Evolutionary conservation across 1,140 invertebrate genomes (phyloP).

Genomic region (Planococcus citri): DNA sequence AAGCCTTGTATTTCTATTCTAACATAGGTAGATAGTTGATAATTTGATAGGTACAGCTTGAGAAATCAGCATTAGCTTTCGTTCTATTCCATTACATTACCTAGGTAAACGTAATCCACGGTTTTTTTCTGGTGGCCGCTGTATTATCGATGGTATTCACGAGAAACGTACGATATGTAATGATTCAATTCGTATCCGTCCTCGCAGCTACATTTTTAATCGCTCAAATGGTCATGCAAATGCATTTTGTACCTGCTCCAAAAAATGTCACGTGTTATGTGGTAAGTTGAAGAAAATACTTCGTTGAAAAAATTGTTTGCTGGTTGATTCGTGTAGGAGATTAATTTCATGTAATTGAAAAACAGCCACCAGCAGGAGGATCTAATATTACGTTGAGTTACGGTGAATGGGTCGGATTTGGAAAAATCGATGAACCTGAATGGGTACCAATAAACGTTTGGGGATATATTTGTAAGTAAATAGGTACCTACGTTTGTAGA

Average conservation of each 20-base stretch:
- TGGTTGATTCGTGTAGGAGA: neutral
- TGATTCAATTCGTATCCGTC: constrained; percentile 63
- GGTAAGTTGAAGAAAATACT: constrained; percentile 25
- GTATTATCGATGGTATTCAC: constrained; percentile 58
- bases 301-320: constrained; percentile 49
- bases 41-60: neutral
- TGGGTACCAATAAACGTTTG: constrained; percentile 56
- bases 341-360: neutral
- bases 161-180: constrained; percentile 49
- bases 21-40: neutral
- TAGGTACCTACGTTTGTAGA: no score
- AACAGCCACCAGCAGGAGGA: neutral
- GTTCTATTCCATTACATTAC: constrained; percentile 30
- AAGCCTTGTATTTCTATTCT: neutral
- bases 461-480: constrained; percentile 55
- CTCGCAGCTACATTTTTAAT: constrained; percentile 73
- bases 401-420: constrained; percentile 79
- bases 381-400: neutral
- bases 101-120: constrained; percentile 67
- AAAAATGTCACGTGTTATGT: constrained; percentile 69
- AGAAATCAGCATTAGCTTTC: no score
- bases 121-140: constrained; percentile 64
- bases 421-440: constrained; percentile 47
- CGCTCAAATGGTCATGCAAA: constrained; percentile 90
- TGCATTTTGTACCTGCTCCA: constrained; percentile 67